These are phyloP conservation scores for Drosophila testacea DNA, from an alignment of 2,888 invertebrate species.

Conservation along the genomic window DNA sequence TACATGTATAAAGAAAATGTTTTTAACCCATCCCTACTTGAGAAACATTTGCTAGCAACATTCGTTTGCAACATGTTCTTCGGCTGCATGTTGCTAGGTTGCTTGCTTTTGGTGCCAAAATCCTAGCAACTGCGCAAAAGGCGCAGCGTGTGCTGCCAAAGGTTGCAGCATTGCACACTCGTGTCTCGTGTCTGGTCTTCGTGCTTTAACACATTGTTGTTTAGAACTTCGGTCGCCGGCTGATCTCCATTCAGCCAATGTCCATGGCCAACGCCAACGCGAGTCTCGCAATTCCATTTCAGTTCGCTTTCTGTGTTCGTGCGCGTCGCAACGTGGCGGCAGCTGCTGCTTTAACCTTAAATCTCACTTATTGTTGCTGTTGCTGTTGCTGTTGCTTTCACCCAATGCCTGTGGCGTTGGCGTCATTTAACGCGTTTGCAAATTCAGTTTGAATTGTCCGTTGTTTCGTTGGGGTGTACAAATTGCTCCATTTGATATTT, in stretches of 20 bases:
- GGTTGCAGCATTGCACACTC: constrained; percentile 17
- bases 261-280: constrained; percentile 11
- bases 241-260: constrained; percentile 66
- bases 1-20: too few species aligned
- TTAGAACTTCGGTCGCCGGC: constrained; percentile 55
- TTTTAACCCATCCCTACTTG: too few species aligned
- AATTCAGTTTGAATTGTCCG: constrained; percentile 36
- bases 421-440: constrained; percentile 35
- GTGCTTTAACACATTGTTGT: constrained; percentile 16
- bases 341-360: constrained; percentile 25
- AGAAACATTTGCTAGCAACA: too few species aligned
- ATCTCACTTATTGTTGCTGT: neutral
- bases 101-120: constrained; percentile 56
- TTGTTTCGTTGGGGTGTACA: constrained; percentile 15
- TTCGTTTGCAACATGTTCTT: constrained; percentile 10
- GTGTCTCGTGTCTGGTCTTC: constrained; percentile 23
- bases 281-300: constrained; percentile 48
- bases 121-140: constrained; percentile 50
- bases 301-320: constrained; percentile 70
- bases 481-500: constrained; percentile 26
- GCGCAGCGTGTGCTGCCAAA: constrained; percentile 37
- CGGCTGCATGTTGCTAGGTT: constrained; percentile 61
- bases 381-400: constrained; percentile 2
- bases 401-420: constrained; percentile 3
- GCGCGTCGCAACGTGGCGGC: constrained; percentile 55